Evolutionary conservation across 2,797 vertebrate genomes (phyloP).

Genomic region (Onychomys arenicola): DNA sequence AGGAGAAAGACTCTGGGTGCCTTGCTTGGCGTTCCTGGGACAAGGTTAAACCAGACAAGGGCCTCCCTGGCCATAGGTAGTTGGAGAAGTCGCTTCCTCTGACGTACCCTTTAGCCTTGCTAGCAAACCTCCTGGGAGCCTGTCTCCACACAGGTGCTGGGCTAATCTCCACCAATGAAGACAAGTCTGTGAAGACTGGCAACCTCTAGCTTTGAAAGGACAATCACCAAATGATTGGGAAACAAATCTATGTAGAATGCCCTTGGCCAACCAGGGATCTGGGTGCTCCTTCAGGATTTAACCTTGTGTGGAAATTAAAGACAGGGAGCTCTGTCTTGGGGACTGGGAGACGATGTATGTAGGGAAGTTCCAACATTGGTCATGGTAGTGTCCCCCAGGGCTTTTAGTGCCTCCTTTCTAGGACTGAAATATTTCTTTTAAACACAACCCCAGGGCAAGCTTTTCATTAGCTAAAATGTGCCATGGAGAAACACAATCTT

Average conservation of each 20-base stretch:
- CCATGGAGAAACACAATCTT: neutral
- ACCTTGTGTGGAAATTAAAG: constrained; percentile 43
- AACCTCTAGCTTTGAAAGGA: constrained; percentile 9
- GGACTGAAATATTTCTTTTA: constrained; percentile 13
- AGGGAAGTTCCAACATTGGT: too few relatives aligned
- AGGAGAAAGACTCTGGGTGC: neutral
- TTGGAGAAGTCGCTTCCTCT: neutral
- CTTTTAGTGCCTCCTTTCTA: neutral
- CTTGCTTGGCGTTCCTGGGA: neutral
- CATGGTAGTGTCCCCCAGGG: accelerated
- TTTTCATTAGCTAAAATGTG: neutral
- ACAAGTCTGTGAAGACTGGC: neutral
- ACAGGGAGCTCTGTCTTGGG: neutral
- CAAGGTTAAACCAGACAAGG: neutral
- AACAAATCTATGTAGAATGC: neutral
- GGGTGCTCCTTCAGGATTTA: neutral
- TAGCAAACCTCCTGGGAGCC: neutral
- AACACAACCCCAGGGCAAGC: neutral
- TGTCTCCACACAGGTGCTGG: constrained; percentile 56
- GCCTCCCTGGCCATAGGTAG: neutral
- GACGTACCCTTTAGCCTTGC: neutral
- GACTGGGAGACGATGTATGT: neutral
- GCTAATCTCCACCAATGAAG: constrained; percentile 52
- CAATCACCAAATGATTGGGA: neutral
- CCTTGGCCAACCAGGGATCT: neutral